These are phyloP conservation scores for Arion vulgaris DNA, from an alignment of 1,140 invertebrate genomes.

Conservation along the genomic window DNA sequence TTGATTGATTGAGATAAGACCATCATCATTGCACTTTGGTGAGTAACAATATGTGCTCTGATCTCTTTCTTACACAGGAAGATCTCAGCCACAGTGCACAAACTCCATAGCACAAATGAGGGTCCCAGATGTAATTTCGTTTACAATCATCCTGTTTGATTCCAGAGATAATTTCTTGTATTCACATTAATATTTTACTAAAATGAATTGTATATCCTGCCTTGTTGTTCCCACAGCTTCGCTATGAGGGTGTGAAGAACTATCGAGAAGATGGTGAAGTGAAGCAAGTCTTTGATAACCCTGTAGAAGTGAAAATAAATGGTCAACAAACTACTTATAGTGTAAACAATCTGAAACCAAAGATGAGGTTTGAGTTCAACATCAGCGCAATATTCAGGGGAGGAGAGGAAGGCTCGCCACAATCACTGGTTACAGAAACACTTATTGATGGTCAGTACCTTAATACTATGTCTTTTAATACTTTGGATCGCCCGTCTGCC, in stretches of 20 bases:
- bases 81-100: no score
- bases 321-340: constrained; percentile 51
- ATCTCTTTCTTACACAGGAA: no score
- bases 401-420: constrained; percentile 45
- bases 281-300: constrained; percentile 35
- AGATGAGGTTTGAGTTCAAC: constrained; percentile 68
- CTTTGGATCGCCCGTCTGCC: no score
- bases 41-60: no score
- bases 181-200: no score
- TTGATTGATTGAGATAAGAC: no score
- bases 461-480: background rate
- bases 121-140: no score
- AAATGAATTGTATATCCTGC: no score
- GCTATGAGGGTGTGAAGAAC: constrained; percentile 93
- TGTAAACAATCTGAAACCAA: constrained; percentile 62
- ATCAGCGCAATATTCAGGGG: constrained; percentile 64
- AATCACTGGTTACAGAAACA: constrained; percentile 57
- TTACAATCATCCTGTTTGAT: no score
- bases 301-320: constrained; percentile 44
- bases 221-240: constrained; percentile 76
- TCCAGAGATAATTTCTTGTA: no score
- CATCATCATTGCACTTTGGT: no score
- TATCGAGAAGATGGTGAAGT: constrained; percentile 82
- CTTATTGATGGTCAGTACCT: constrained; percentile 59
- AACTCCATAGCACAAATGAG: no score